These are phyloP conservation scores for Hestina assimilis DNA, from an alignment of 1,140 invertebrate species.

Conservation along the genomic window DNA sequence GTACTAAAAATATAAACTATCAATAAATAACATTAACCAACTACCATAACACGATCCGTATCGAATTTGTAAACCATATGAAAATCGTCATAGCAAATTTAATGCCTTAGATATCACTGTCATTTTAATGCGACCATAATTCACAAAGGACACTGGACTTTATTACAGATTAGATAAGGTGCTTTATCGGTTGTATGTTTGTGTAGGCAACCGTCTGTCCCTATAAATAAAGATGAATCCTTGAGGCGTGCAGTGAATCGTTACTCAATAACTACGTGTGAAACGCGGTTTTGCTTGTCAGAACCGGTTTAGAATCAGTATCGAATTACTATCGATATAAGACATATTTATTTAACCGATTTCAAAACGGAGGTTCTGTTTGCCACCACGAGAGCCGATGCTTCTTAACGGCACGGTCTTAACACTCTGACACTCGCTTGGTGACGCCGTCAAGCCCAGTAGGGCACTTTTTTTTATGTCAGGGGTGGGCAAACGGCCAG, in stretches of 20 bases:
- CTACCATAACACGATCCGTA: not conserved
- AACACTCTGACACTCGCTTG: too few relatives aligned
- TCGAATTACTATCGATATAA: conserved; percentile 7
- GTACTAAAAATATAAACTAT: not conserved
- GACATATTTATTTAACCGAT: too few relatives aligned
- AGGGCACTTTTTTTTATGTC: too few relatives aligned
- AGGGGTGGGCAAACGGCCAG: too few relatives aligned
- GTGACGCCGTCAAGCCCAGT: too few relatives aligned
- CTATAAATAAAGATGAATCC: conserved; percentile 43
- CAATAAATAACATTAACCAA: not conserved
- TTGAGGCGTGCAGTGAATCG: conserved; percentile 34
- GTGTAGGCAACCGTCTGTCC: conserved; percentile 25
- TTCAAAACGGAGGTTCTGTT: too few relatives aligned
- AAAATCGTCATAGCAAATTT: conserved; percentile 22
- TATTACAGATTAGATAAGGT: conserved; percentile 7
- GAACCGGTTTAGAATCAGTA: conserved; percentile 20
- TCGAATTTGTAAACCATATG: conserved; percentile 19
- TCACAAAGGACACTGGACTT: not conserved
- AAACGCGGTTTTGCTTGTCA: conserved; percentile 27
- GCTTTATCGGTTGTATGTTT: not conserved
- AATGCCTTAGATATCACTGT: conserved; percentile 23
- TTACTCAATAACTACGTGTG: conserved; percentile 31
- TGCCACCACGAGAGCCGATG: too few relatives aligned
- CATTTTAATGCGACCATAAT: conserved; percentile 3
- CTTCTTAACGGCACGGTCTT: too few relatives aligned